A percentile compares a stretch with the other conserved stretches of the same genome.
Conservation (phyloP, 2,113 vertebrate species). For the Colinus virginianus region DNA sequence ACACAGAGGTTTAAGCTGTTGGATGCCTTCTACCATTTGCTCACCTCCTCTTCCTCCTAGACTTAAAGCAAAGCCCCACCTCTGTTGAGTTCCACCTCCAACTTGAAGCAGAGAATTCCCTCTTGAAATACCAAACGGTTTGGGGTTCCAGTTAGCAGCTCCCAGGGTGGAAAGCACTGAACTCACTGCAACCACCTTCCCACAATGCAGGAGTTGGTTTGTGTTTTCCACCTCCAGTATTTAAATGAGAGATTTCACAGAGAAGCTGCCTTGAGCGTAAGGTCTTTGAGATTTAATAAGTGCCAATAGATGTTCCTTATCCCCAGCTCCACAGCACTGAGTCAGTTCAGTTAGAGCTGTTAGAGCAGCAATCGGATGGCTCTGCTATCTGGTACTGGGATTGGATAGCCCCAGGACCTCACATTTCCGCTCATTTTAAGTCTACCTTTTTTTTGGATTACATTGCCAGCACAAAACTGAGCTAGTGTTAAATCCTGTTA, state of each 20-base stretch:
- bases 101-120: neutral
- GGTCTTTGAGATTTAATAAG: neutral
- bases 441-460: neutral
- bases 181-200: neutral
- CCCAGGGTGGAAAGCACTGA: neutral
- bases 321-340: neutral
- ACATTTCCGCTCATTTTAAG: neutral
- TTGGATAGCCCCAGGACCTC: neutral
- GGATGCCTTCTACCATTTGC: neutral
- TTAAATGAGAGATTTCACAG: neutral
- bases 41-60: neutral
- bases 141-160: neutral
- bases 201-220: fast-evolving
- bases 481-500: neutral
- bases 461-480: neutral
- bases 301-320: neutral
- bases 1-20: neutral
- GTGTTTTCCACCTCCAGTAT: neutral
- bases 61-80: neutral
- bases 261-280: neutral
- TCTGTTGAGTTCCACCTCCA: fast-evolving
- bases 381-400: fast-evolving
- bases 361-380: neutral
- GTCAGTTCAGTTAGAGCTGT: fast-evolving
- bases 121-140: fast-evolving